These are phyloP conservation scores for Ypsolopha sequella DNA, from an alignment of 2,888 invertebrate genomes.

Conservation along the genomic window DNA sequence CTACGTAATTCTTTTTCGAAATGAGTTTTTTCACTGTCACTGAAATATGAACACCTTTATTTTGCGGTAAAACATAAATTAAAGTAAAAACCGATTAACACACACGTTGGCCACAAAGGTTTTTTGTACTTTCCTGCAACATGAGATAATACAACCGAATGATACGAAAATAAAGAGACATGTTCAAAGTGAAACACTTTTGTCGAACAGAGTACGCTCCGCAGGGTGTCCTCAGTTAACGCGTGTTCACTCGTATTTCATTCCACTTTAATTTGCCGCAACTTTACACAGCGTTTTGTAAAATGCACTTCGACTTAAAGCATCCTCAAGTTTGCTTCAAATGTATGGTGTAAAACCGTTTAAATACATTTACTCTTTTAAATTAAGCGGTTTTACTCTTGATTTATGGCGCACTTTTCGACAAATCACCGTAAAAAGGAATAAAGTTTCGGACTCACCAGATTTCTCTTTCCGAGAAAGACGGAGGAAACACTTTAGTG, in stretches of 20 bases:
- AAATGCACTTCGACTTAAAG: neutral
- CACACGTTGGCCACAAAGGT: too few species aligned
- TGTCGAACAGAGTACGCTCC: neutral
- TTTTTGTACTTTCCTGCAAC: neutral
- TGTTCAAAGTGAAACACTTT: neutral
- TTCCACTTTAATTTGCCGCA: conserved; percentile 3
- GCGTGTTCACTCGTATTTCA: conserved; percentile 1
- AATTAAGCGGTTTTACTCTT: neutral
- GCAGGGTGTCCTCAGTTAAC: neutral
- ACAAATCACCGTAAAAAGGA: neutral
- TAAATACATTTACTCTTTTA: neutral
- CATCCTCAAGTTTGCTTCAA: neutral
- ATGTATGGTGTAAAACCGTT: neutral
- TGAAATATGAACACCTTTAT: too few species aligned
- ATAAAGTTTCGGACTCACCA: neutral
- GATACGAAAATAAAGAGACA: neutral
- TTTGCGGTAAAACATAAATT: too few species aligned
- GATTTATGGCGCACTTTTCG: neutral
- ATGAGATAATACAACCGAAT: neutral
- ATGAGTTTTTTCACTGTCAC: too few species aligned
- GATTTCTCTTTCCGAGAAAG: neutral
- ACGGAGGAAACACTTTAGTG: neutral
- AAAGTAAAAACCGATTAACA: too few species aligned
- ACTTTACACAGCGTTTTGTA: neutral
- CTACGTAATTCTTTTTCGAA: too few species aligned